These are phyloP conservation scores for Platerodrilus igneus DNA, from an alignment of 2,888 invertebrate species.

Conservation along the genomic window DNA sequence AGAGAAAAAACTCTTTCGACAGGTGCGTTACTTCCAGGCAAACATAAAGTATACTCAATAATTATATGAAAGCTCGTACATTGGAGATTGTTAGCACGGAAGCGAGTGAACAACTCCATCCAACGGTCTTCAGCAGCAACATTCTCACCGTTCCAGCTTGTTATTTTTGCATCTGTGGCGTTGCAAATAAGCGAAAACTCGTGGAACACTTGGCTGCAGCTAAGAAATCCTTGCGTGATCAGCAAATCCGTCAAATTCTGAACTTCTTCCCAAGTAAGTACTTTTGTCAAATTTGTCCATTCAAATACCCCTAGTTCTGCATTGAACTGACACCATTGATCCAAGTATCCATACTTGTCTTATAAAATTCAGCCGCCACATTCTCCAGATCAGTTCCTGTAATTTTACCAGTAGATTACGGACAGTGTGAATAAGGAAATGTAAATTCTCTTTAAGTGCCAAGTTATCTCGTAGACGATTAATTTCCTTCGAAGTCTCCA, in stretches of 20 bases:
- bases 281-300: slow-evolving; percentile 30
- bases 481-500: slow-evolving; percentile 31
- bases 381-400: slow-evolving; percentile 33
- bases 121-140: slow-evolving; percentile 33
- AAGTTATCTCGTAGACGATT: slow-evolving; percentile 28
- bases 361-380: slow-evolving; percentile 21
- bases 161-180: slow-evolving; percentile 30
- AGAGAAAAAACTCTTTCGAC: no score
- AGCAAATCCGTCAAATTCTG: slow-evolving; percentile 24
- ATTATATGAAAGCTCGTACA: no score
- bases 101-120: slow-evolving; percentile 26
- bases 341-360: slow-evolving; percentile 36
- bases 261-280: slow-evolving; percentile 28
- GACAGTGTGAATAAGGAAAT: slow-evolving; percentile 26
- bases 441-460: slow-evolving; percentile 22
- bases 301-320: slow-evolving; percentile 33
- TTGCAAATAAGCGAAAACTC: slow-evolving; percentile 32
- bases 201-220: slow-evolving; percentile 31
- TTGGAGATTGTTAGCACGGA: no score
- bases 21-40: no score
- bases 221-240: slow-evolving; percentile 29
- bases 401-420: slow-evolving; percentile 26
- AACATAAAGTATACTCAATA: no score
- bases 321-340: slow-evolving; percentile 25
- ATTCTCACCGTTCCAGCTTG: slow-evolving; percentile 33